Conservation (phyloP, 2,797 vertebrate genomes). For the Poecile montanus region DNA sequence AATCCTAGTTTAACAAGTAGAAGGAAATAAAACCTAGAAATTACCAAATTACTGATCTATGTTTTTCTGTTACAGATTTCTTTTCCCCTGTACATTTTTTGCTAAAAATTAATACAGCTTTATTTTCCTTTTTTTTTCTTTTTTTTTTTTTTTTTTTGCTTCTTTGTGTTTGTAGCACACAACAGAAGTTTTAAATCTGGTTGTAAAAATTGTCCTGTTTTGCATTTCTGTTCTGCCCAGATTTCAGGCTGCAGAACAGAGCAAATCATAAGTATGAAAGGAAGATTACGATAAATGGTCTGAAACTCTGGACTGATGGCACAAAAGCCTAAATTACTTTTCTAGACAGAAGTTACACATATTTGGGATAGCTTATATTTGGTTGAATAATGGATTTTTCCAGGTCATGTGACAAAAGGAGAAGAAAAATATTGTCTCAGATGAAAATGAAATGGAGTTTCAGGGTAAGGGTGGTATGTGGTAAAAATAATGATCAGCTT, state of each 20-base stretch:
- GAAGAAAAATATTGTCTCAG: conserved; percentile 14
- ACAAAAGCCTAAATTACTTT: neutral
- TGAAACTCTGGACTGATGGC: neutral
- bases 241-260: neutral
- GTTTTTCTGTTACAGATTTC: neutral
- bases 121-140: neutral
- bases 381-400: conserved; percentile 12
- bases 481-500: neutral
- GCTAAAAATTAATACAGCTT: neutral
- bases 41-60: neutral
- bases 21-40: conserved; percentile 18
- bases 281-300: neutral
- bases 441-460: conserved; percentile 23
- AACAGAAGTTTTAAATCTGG: neutral
- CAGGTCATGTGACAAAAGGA: conserved; percentile 10
- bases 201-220: neutral
- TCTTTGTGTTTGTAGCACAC: neutral
- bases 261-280: neutral
- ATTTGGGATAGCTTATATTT: neutral
- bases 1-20: conserved; percentile 14
- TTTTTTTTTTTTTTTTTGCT: neutral
- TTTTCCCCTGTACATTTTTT: neutral
- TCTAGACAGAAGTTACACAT: neutral
- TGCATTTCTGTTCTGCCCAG: neutral
- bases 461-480: neutral